phyloP scores from a whole-genome alignment of 92 coral and sea anemone genomes.

The Scolanthus callimorphus region DNA sequence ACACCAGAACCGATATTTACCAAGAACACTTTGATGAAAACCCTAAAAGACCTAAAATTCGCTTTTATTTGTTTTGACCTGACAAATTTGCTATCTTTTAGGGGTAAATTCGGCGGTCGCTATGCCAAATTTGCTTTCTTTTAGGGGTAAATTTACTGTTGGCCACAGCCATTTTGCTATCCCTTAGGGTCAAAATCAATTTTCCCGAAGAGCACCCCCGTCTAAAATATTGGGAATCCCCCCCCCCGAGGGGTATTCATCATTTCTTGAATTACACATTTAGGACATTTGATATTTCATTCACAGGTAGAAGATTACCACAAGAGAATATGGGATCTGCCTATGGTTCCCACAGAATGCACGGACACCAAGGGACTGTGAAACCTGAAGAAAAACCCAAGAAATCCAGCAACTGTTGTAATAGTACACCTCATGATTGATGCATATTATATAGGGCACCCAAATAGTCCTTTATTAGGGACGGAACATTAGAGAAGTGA shows the following conservation, averaged over 20 bases:
- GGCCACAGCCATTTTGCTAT: too few relatives aligned
- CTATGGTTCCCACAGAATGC: not conserved
- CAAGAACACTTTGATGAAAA: too few relatives aligned
- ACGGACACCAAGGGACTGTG: not conserved
- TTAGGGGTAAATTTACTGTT: too few relatives aligned
- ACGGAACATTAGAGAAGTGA: not conserved
- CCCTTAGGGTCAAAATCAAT: too few relatives aligned
- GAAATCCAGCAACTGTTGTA: not conserved
- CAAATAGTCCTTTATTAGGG: not conserved
- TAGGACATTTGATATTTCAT: not conserved
- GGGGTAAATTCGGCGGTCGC: too few relatives aligned
- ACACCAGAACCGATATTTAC: too few relatives aligned
- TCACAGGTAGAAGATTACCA: conserved; percentile 47
- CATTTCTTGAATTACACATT: not conserved
- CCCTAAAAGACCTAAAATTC: too few relatives aligned
- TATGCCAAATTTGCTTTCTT: too few relatives aligned
- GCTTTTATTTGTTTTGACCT: too few relatives aligned
- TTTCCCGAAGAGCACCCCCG: too few relatives aligned
- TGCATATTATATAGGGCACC: not conserved
- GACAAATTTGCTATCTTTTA: too few relatives aligned
- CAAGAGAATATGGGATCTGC: conserved; percentile 28
- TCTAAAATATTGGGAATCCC: too few relatives aligned
- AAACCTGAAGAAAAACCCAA: not conserved
- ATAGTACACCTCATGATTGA: not conserved
- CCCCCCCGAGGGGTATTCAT: not conserved